Evolutionary conservation across 2,113 vertebrate genomes (phyloP).

Genomic region (Crotalus horridus): DNA sequence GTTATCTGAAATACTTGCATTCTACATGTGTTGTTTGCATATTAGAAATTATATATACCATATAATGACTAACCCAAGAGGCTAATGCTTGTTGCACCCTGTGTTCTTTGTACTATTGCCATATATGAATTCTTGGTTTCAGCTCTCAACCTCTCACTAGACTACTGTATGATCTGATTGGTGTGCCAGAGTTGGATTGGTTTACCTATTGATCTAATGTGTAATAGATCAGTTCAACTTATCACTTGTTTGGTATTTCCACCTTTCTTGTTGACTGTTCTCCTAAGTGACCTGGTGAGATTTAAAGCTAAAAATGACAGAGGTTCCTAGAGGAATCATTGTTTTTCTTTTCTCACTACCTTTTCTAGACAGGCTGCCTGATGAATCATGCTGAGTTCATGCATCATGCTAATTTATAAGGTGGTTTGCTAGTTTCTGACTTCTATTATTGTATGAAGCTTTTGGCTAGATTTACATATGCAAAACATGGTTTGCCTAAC

Average conservation of each 20-base stretch:
- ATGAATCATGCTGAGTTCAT: neutral
- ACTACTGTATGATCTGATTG: neutral
- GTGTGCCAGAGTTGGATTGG: neutral
- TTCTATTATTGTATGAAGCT: neutral
- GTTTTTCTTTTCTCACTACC: neutral
- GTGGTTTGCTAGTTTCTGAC: neutral
- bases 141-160: neutral
- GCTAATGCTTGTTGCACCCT: neutral
- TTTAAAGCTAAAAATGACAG: neutral
- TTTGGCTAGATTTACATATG: neutral
- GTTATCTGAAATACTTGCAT: neutral
- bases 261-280: neutral
- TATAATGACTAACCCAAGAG: neutral
- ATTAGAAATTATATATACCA: neutral
- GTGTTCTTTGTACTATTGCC: neutral
- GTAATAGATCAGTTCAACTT: neutral
- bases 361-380: neutral
- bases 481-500: neutral
- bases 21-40: neutral
- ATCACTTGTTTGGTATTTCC: neutral
- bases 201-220: neutral
- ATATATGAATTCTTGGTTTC: neutral
- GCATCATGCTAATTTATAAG: neutral
- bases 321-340: neutral
- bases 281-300: neutral